Percentiles rank a stretch among this genome's conserved stretches.
phyloP scores from a whole-genome alignment of 2,113 vertebrate species.

The Zosterops hypoxanthus region DNA sequence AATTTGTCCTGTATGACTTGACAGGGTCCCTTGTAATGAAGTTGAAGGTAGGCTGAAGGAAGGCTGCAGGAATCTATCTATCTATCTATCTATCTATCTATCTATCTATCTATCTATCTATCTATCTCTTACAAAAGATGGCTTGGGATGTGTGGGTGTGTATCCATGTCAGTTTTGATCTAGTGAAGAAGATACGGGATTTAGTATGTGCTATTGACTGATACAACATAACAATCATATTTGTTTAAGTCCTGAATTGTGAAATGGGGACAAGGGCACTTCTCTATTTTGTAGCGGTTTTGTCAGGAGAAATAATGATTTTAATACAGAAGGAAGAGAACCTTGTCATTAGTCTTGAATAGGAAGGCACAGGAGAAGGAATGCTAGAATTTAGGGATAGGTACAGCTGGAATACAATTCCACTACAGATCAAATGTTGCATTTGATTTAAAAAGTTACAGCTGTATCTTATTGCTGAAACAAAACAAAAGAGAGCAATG shows the following conservation, averaged over 20 bases:
- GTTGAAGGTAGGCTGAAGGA: not conserved
- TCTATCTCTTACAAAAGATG: not conserved
- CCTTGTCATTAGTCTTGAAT: not conserved
- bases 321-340: not conserved
- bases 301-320: not conserved
- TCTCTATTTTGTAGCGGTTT: not conserved
- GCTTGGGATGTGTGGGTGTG: not conserved
- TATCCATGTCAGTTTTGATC: not conserved
- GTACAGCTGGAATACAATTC: not conserved
- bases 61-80: not conserved
- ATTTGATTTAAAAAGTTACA: not conserved
- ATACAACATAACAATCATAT: not conserved
- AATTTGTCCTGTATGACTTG: not conserved
- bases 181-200: not conserved
- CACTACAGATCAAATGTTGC: not conserved
- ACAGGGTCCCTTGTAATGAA: not conserved
- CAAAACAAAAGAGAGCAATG: not conserved
- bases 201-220: not conserved
- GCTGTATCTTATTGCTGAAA: not conserved
- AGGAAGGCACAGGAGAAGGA: not conserved
- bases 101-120: not conserved
- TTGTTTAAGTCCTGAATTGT: not conserved
- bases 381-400: not conserved
- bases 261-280: not conserved
- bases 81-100: not conserved